Base-by-base conservation (phyloP, 2,797 vertebrate genomes). In the Danio choprae region DNA sequence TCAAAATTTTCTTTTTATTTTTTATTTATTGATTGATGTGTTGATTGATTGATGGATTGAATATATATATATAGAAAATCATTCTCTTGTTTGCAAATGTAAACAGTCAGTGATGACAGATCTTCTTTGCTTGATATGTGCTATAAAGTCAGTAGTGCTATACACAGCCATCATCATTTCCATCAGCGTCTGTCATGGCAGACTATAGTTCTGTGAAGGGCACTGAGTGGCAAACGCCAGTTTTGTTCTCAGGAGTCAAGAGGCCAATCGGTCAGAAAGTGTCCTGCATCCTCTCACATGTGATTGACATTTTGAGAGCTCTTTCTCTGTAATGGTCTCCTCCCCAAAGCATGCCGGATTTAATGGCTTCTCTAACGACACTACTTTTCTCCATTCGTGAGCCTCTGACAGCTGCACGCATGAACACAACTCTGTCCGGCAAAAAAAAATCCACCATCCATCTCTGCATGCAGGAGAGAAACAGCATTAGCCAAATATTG, bases 391-490 rank as follows among this genome's bases (percentile, higher is more conserved):
- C 53, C 71, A 84, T 81, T 84, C 80, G 80, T 65, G 73, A 56
- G 53, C 77, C 50, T 75, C 82, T 89, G 92, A 89, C 90, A 89
- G 77, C 84, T 90, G 91, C 90, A 90, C 88, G 83, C 87, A 89
- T 87, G 87, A 90, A 83, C 85, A 85, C 83, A 84, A 68, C 82
- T 71, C 83, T 76, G 85, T 86, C 86, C 89, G 82, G 82, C 80
- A 36, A 68, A 29, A 29, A 1, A 29, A 29, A 29, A 29, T n/a
- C n/a, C 76, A 84, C 86, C 88, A 86, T 92, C 87, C 83, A 87
- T 91, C 90, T 91, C 72, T 81, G 62, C 46, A 53, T 20, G 65
- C 55, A 46, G 73, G 50, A 64, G 85, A 74, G 75, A 86, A 87
- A 87, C 18, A 70, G 83, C 88, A 86, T 87, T 84, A 79, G 71